Evolutionary conservation across 2,888 invertebrate genomes (phyloP), one percentile per base, ranked within the genome.

Genomic region (Ormyrus pomaceus): DNA sequence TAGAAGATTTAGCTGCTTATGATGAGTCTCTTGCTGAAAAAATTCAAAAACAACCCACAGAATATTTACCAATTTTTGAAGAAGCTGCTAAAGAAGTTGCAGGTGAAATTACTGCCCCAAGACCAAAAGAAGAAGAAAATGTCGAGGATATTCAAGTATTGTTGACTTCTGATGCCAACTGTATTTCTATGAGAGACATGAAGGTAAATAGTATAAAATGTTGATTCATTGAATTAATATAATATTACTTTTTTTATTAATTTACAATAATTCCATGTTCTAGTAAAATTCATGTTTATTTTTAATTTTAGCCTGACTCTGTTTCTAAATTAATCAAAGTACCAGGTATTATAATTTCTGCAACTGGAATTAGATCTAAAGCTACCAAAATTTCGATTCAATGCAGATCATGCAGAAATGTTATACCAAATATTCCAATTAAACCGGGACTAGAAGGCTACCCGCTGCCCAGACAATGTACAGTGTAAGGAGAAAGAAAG

Each of bases 401-500:
- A 91, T 99, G 99, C 88, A 94, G 98, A 51, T 96, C 97, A 13
- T 99, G 99, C 88, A 95, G 96, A 85, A 97, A 95, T 87, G 93
- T 97, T 5, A 95, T 99, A 79, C 95, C 96, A 0, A 98, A 99
- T 91, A 93, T 99, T 74, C 93, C 95, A 48, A 95, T 99, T 0
- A 97, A 97, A 88, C 97, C 99, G 7, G 99, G 99, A 0, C 91
- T 99, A 6, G 99, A 99, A 88, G 99, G 99, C 0, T 99, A 98
- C 92, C 94, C 96, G 0, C 92, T 99, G 91, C 99, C 99, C 0
- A 93, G 99, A 82, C 98, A 96, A 91, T 99, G 99, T 91, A 95
- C 94, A 86, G 96, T 97, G 95, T 97, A 93, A 93, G 95, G 82
- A 80, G 51, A 34, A 34, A 34, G 1, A 61, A 71, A n/a, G 61